Conservation (phyloP, 2,113 vertebrate species). For the Phasianus colchicus region DNA sequence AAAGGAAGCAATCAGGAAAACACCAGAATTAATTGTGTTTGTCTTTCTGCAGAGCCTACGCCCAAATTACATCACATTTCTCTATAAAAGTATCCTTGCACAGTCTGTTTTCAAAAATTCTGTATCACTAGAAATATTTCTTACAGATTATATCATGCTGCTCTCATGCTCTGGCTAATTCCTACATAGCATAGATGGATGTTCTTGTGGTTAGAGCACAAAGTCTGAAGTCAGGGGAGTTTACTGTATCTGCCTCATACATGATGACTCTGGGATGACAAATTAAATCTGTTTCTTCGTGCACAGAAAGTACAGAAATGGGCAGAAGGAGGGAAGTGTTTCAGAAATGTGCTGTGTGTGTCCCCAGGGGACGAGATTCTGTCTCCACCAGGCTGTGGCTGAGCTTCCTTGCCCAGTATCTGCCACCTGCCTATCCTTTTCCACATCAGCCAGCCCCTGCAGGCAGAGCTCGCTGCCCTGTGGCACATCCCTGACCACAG, state of each 20-base stretch:
- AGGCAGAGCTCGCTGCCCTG: accelerated
- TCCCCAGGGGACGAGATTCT: background rate
- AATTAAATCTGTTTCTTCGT: background rate
- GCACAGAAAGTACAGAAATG: background rate
- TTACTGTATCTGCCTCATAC: background rate
- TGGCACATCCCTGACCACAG: background rate
- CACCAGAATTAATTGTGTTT: slow-evolving; percentile 10
- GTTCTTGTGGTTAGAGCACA: slow-evolving; percentile 34
- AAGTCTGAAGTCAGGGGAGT: background rate
- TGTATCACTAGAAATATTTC: background rate
- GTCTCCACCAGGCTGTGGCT: background rate
- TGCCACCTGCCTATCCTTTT: background rate
- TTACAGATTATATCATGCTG: background rate
- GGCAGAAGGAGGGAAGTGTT: background rate
- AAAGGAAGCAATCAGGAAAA: slow-evolving; percentile 20
- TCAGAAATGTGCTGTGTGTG: background rate
- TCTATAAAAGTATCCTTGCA: slow-evolving; percentile 5
- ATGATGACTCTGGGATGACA: background rate
- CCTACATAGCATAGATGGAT: background rate
- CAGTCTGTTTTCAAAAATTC: slow-evolving; percentile 31
- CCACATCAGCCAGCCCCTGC: background rate
- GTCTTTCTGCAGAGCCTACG: slow-evolving; percentile 21
- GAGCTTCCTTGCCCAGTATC: background rate
- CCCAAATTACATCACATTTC: background rate
- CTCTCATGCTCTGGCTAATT: background rate